A percentile compares a stretch with the other conserved stretches of the same genome.
Conservation (phyloP, 2,113 vertebrate species). For the Pterocles gutturalis region DNA sequence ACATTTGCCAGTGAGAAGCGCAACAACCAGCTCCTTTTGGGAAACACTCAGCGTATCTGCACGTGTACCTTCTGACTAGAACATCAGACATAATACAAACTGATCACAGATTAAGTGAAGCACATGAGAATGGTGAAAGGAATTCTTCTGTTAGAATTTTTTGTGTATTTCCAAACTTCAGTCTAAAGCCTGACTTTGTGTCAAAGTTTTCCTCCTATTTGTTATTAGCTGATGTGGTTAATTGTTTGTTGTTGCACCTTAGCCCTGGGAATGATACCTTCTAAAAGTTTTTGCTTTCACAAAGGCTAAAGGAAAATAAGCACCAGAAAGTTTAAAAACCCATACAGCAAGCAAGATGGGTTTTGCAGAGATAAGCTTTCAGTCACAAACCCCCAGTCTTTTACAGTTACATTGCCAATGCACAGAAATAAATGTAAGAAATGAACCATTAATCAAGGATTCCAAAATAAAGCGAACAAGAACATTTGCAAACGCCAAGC, state of each 20-base stretch:
- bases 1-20: not conserved
- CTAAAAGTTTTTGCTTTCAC: not conserved
- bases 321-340: not conserved
- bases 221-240: not conserved
- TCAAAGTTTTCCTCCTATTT: not conserved
- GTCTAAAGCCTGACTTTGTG: not conserved
- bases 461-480: constrained; percentile 14
- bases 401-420: constrained; percentile 9
- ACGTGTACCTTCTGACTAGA: not conserved
- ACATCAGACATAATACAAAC: not conserved
- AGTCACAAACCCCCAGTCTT: not conserved
- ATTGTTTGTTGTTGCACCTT: not conserved
- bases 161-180: not conserved
- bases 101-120: not conserved
- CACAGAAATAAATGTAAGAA: constrained; percentile 19
- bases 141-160: not conserved
- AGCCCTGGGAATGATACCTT: not conserved
- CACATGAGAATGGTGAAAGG: not conserved
- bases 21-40: not conserved
- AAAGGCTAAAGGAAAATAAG: not conserved
- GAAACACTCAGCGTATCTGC: not conserved
- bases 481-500: not conserved
- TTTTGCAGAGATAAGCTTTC: not conserved
- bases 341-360: not conserved
- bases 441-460: constrained; percentile 9